Base-by-base conservation (phyloP, 2,113 vertebrate species). In the Sceloporus tristichus region DNA sequence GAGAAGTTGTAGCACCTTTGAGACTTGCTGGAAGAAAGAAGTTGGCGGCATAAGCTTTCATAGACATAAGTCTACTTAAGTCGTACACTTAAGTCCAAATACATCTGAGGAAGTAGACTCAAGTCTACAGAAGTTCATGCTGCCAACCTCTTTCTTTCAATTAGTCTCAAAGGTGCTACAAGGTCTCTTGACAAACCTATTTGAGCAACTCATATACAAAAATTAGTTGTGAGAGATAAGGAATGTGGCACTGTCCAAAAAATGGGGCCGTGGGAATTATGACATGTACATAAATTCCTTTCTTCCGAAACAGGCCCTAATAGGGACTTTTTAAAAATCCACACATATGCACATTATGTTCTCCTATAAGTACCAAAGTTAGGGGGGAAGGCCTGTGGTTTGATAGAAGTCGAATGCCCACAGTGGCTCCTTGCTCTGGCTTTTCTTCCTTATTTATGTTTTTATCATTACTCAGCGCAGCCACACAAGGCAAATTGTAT, bases 401-500 rank as follows among this genome's bases (percentile, higher is more conserved):
- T 38, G 59, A 29, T 2, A 34, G 54, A n/a, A 0, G 0, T 6
- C 9, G 71, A 29, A 0, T 0, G 7, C 40, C 4, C 27, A 9
- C 0, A 2, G 62, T 0, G 2, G 56, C 42, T 88, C 25, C 16
- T 68, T 89, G 75, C 83, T 65, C 25, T 83, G 54, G 82, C 79
- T 93, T 96, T 88, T 96, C 96, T 95, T 92, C 94, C 93, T 92
- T 94, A 95, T 95, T 94, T 95, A 93, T 96, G 93, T 96, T 97
- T 97, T 96, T 97, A 96, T 96, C 97, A 97, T 98, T 97, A 97
- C 96, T 97, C 98, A 96, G 97, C 96, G 98, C 97, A 98, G 98
- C 97, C 97, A 98, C 97, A 98, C 97, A 97, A 97, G 96, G 97
- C 97, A 98, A 98, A 98, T 97, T 97, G 97, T 97, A 94, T 97